phyloP scores from a whole-genome alignment of 2,113 vertebrate species.

The Perca flavescens region DNA sequence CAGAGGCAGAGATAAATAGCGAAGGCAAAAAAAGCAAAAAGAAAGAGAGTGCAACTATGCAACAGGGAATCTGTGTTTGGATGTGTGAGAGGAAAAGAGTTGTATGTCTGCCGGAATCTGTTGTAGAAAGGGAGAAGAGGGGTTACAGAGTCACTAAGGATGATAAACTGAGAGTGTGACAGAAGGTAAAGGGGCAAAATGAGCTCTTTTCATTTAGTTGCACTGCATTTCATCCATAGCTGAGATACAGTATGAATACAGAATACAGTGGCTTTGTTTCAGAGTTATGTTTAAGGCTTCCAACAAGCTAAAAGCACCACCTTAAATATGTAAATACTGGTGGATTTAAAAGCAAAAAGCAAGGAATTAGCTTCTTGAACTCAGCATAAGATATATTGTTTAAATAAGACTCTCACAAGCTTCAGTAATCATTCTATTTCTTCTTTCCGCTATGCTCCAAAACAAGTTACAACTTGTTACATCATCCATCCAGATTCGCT shows the following conservation, averaged over 20 bases:
- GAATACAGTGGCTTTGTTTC: neutral
- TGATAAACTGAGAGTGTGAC: constrained; percentile 5
- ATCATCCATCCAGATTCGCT: constrained; percentile 50
- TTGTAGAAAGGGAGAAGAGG: constrained; percentile 6
- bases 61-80: constrained; percentile 8
- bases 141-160: constrained; percentile 15
- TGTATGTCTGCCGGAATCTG: constrained; percentile 18
- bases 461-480: constrained; percentile 61
- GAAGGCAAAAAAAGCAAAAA: constrained; percentile 26
- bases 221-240: constrained; percentile 12
- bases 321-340: neutral
- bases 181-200: constrained; percentile 45
- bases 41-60: constrained; percentile 15
- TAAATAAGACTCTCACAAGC: neutral
- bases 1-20: constrained; percentile 45
- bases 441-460: constrained; percentile 23
- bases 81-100: constrained; percentile 12
- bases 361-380: neutral
- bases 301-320: neutral
- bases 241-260: constrained; percentile 15
- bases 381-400: constrained; percentile 1
- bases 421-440: constrained; percentile 24
- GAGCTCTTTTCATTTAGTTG: constrained; percentile 8
- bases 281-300: neutral
- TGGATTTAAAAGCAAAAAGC: constrained; percentile 7